A percentile compares a stretch with the other conserved stretches of the same genome.
phyloP scores from a whole-genome alignment of 2,113 vertebrate genomes.

The Felis catus region F.catus_Fca126_mat1.0 CM031423.1:58616001-58616500 shows the following conservation, averaged over 20 bases:
- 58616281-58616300: neutral
- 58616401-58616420: neutral
- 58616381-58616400: neutral
- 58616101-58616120: neutral
- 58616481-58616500: neutral
- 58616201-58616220: neutral
- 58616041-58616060: conserved; percentile 29
- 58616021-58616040: conserved; percentile 43
- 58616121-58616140: accelerated
- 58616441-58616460: neutral
- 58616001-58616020: neutral
- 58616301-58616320: neutral
- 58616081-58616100: neutral
- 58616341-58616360: neutral
- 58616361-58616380: neutral
- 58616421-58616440: neutral
- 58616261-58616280: neutral
- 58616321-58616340: neutral
- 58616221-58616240: neutral
- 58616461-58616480: neutral
- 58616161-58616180: neutral
- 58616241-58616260: neutral
- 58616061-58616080: neutral
- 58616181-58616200: neutral
- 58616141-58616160: neutral